A percentile compares a stretch with the other conserved stretches of the same genome.
These are phyloP conservation scores for Sesia apiformis DNA, from an alignment of 2,888 invertebrate genomes.

Conservation along the genomic window DNA sequence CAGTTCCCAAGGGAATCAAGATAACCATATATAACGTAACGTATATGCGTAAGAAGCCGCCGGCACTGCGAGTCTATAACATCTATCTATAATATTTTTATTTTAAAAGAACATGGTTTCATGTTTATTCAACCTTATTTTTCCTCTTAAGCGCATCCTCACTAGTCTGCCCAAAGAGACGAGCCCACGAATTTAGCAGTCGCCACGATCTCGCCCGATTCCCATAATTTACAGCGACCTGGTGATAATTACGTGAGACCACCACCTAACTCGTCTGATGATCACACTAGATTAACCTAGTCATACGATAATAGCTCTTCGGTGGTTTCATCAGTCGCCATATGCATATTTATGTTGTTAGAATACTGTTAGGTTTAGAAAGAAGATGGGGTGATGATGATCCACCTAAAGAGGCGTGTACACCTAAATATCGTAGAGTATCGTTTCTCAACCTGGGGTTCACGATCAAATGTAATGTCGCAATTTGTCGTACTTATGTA, in stretches of 20 bases:
- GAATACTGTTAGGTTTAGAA: too few species aligned
- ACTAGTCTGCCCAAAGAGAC: constrained; percentile 11
- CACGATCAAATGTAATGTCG: too few species aligned
- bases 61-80: neutral
- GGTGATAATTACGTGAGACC: constrained; percentile 60
- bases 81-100: neutral
- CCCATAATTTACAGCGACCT: constrained; percentile 52
- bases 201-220: constrained; percentile 31
- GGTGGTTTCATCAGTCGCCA: constrained; percentile 7
- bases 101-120: neutral
- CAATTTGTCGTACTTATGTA: too few species aligned
- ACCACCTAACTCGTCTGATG: constrained; percentile 22
- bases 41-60: too few species aligned
- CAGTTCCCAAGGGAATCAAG: too few species aligned
- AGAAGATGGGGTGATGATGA: too few species aligned
- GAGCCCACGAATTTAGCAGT: constrained; percentile 46
- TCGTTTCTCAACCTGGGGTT: too few species aligned
- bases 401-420: too few species aligned
- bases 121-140: too few species aligned
- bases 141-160: constrained; percentile 18
- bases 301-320: neutral
- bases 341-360: neutral
- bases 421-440: too few species aligned
- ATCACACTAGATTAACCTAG: neutral
- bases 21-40: too few species aligned